These are phyloP conservation scores for Apamea crenata DNA, from an alignment of 2,888 invertebrate species.

Conservation along the genomic window DNA sequence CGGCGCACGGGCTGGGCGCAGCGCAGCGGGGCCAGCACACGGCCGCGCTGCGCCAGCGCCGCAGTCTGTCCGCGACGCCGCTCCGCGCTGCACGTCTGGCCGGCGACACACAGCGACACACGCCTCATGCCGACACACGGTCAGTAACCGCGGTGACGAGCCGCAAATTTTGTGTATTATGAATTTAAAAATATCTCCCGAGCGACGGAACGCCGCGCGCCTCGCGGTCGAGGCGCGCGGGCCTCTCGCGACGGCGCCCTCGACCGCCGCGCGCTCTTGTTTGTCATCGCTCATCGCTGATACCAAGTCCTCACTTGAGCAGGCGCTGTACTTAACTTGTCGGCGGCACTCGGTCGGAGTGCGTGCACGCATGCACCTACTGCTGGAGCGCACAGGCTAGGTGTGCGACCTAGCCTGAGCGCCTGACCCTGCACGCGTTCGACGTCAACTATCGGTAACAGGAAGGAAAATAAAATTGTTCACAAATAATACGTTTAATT, in stretches of 20 bases:
- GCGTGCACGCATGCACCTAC: background rate
- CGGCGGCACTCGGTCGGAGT: background rate
- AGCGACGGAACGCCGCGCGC: slow-evolving; percentile 34
- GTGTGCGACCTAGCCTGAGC: background rate
- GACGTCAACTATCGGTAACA: slow-evolving; percentile 9
- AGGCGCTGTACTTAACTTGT: background rate
- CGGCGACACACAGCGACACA: slow-evolving; percentile 31
- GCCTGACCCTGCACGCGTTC: slow-evolving; percentile 3
- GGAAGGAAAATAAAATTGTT: slow-evolving; percentile 8
- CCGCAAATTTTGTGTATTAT: slow-evolving; percentile 41
- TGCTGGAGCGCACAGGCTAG: background rate
- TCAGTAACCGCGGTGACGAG: slow-evolving; percentile 67
- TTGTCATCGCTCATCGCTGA: background rate
- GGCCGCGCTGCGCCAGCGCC: slow-evolving; percentile 29
- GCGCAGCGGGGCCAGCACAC: background rate
- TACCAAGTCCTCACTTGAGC: background rate
- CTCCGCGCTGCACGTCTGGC: slow-evolving; percentile 44
- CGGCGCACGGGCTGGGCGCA: background rate
- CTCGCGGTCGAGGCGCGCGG: slow-evolving; percentile 73
- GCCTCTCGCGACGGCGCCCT: slow-evolving; percentile 41
- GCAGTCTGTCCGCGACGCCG: slow-evolving; percentile 60
- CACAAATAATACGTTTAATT: slow-evolving; percentile 11
- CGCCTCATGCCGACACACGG: slow-evolving; percentile 69
- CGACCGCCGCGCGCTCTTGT: background rate
- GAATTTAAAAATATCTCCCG: slow-evolving; percentile 54